phyloP scores from a whole-genome alignment of 2,888 invertebrate species.

The Plebejus anna region DNA sequence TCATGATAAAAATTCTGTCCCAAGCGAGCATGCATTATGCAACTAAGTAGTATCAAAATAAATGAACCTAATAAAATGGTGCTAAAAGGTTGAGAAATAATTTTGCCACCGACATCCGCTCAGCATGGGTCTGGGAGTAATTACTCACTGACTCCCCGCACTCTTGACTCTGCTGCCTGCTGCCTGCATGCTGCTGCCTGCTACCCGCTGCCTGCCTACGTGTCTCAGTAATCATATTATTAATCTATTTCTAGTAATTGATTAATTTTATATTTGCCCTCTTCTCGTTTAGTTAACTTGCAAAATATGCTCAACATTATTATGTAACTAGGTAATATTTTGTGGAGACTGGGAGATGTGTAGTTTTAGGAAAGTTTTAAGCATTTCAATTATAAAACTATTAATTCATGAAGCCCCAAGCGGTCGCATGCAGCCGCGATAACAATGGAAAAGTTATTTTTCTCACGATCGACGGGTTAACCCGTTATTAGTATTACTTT shows the following conservation, averaged over 20 bases:
- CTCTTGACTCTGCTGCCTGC: not conserved
- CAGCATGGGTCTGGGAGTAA: conserved; percentile 3
- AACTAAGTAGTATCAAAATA: conserved; percentile 6
- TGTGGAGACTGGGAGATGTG: too few relatives aligned
- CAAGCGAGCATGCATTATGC: not conserved
- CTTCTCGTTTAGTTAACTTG: not conserved
- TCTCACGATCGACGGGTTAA: too few relatives aligned
- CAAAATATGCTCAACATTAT: too few relatives aligned
- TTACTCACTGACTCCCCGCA: conserved; percentile 1
- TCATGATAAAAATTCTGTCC: too few relatives aligned
- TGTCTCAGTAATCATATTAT: not conserved
- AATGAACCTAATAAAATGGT: not conserved
- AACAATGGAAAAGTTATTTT: too few relatives aligned
- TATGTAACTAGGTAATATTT: too few relatives aligned
- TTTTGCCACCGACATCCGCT: conserved; percentile 11
- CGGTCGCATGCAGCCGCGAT: too few relatives aligned
- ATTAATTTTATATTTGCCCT: not conserved
- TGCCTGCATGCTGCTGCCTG: not conserved
- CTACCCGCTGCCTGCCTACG: not conserved
- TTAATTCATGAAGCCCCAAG: too few relatives aligned
- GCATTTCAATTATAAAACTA: too few relatives aligned
- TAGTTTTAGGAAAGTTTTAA: too few relatives aligned
- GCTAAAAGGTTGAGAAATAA: not conserved
- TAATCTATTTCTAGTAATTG: not conserved
- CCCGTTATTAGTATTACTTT: too few relatives aligned